Evolutionary conservation across 1,140 invertebrate species (phyloP).

Genomic region (Calosoma granatense): DNA sequence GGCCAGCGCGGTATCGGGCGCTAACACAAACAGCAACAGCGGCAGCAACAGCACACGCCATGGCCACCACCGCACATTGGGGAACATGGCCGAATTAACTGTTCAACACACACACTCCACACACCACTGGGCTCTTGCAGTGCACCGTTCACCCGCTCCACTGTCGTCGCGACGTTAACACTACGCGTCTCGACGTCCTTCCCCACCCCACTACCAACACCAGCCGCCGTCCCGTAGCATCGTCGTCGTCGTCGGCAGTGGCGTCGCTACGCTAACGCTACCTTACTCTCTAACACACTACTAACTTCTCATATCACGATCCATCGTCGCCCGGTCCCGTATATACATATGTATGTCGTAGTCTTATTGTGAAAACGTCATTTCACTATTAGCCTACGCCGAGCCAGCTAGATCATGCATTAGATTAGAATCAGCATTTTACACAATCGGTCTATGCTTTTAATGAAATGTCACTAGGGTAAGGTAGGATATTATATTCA

Average conservation of each 20-base stretch:
- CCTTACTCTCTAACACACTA: too few species aligned
- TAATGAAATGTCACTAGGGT: too few species aligned
- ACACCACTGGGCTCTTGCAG: conserved; percentile 26
- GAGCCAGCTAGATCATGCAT: too few species aligned
- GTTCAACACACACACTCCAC: conserved; percentile 16
- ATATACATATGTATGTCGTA: too few species aligned
- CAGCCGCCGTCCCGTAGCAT: background rate
- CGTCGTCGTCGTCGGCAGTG: background rate
- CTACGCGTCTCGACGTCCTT: conserved; percentile 21
- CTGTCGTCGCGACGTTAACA: conserved; percentile 19
- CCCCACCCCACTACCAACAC: background rate
- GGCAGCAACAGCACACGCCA: conserved; percentile 26
- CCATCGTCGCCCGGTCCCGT: too few species aligned
- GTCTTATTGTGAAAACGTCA: too few species aligned
- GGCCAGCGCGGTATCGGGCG: conserved; percentile 28
- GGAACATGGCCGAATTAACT: background rate
- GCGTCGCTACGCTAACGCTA: too few species aligned
- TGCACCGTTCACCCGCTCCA: conserved; percentile 27
- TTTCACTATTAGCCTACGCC: too few species aligned
- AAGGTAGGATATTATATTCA: too few species aligned
- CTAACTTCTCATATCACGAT: too few species aligned
- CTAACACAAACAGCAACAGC: conserved; percentile 37
- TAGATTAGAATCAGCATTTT: too few species aligned
- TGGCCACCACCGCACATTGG: conserved; percentile 42
- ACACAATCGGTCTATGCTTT: too few species aligned